Conservation (phyloP, 2,113 vertebrate species). For the Archocentrus centrarchus region DNA sequence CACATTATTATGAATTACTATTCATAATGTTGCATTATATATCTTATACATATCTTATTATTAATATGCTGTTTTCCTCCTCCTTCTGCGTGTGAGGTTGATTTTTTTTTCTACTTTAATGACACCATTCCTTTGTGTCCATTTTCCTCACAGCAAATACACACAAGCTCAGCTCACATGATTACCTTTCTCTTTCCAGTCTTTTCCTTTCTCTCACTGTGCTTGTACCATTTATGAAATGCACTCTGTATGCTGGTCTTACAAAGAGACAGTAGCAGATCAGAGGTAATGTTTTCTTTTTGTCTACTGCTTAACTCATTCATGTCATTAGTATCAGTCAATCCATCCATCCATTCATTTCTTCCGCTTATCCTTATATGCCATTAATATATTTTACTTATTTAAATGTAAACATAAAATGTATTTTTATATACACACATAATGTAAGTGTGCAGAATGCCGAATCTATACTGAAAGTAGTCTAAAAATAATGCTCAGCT, state of each 20-base stretch:
- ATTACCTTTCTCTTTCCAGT: not conserved
- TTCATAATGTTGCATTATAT: not conserved
- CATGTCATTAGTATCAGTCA: not conserved
- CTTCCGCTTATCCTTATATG: no score
- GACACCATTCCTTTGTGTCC: not conserved
- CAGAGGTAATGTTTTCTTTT: not conserved
- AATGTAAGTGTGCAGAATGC: not conserved
- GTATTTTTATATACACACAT: not conserved
- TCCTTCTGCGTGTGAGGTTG: not conserved
- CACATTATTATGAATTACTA: not conserved
- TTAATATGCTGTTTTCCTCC: not conserved
- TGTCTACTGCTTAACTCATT: not conserved
- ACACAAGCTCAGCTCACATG: not conserved
- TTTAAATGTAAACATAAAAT: not conserved
- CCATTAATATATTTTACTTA: not conserved
- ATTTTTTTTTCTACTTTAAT: constrained; percentile 7
- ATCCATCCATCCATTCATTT: no score
- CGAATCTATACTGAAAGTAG: not conserved
- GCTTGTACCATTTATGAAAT: not conserved
- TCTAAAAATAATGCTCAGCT: not conserved
- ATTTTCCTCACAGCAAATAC: not conserved
- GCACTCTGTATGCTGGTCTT: not conserved
- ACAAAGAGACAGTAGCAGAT: not conserved
- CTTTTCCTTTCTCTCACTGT: not conserved
- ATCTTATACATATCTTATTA: not conserved